Evolutionary conservation across 2,888 invertebrate genomes (phyloP).

Genomic region (Anorthoa munda): DNA sequence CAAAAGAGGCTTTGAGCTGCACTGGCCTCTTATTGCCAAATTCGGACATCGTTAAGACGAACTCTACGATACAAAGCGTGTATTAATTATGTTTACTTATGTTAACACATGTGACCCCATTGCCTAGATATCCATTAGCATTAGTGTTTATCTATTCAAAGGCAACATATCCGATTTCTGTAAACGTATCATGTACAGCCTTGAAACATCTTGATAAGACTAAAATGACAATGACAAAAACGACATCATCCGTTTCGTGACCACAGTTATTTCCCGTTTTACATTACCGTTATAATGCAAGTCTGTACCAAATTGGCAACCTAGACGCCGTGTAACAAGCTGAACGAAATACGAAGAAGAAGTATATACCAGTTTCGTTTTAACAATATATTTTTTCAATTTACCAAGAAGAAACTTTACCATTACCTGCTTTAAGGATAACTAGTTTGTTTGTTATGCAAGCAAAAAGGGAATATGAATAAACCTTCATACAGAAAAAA

Average conservation of each 20-base stretch:
- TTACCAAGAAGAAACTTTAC: constrained; percentile 19
- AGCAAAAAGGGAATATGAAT: constrained; percentile 53
- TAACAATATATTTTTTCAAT: constrained; percentile 20
- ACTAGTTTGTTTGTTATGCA: constrained; percentile 48
- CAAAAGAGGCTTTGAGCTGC: constrained; percentile 78
- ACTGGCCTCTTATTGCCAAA: constrained; percentile 71
- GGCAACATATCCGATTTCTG: constrained; percentile 51
- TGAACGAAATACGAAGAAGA: constrained; percentile 55
- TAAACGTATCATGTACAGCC: constrained; percentile 64
- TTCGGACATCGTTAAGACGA: constrained; percentile 57
- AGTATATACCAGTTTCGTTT: constrained; percentile 26
- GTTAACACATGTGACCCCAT: constrained; percentile 73
- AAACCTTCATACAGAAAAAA: constrained; percentile 51
- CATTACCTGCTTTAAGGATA: constrained; percentile 49
- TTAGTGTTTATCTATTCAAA: constrained; percentile 59
- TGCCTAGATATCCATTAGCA: constrained; percentile 61
- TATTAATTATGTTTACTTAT: constrained; percentile 54
- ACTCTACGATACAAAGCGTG: constrained; percentile 42
- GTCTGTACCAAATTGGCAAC: constrained; percentile 74
- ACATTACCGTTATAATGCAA: constrained; percentile 78
- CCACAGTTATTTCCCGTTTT: constrained; percentile 80
- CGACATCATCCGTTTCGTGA: constrained; percentile 81
- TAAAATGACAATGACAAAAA: constrained; percentile 79
- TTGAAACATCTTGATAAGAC: constrained; percentile 74
- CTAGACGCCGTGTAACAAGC: constrained; percentile 62